Evolutionary conservation across 1,140 invertebrate genomes (phyloP), one percentile per base, ranked within the genome.

Genomic region (Drepana arcuata): DNA sequence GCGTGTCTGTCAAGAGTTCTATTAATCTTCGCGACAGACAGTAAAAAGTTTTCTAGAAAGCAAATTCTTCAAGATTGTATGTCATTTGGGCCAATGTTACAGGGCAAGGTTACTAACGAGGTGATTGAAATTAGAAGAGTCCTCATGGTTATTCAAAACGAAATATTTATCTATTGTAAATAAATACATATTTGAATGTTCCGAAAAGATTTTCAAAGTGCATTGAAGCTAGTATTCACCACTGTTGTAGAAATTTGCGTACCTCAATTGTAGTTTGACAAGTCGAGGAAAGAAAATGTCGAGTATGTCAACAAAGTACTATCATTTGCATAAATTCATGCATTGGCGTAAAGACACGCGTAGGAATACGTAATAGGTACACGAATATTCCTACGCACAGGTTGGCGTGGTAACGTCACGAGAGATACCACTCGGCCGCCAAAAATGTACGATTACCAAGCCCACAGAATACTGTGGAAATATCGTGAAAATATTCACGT

Each of bases 1-100:
- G n/a, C n/a, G 48, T 49, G 61, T 77, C 72, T 64, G 69, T 73
- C 72, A 77, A 46, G 62, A 73, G 40, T 46, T 64, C 57, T 67
- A 77, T 77, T 77, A 69, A 77, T 73, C 65, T 69, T 62, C 34
- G 33, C 25, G 29, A 49, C 39, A 32, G 49, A 49, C 52, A 48
- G 51, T 39, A 32, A 58, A 45, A 41, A 47, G 48, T 55, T 48
- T 53, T 34, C 28, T 35, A 27, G 14, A 44, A 25, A 50, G 12
- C 16, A 45, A 35, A 34, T 37, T 48, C 37, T 41, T 48, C 23
- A 18, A 16, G 16, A 38, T 44, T 16, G n/a, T n/a, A 37, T 16
- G 14, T 41, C 14, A 41, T 15, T 11, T 7, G 12, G 16, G 39
- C 13, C 16, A 33, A 35, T 16, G 16, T 32, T 34, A 16, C 11